Base-by-base conservation (phyloP, 2,797 vertebrate species). In the Cygnus olor region DNA sequence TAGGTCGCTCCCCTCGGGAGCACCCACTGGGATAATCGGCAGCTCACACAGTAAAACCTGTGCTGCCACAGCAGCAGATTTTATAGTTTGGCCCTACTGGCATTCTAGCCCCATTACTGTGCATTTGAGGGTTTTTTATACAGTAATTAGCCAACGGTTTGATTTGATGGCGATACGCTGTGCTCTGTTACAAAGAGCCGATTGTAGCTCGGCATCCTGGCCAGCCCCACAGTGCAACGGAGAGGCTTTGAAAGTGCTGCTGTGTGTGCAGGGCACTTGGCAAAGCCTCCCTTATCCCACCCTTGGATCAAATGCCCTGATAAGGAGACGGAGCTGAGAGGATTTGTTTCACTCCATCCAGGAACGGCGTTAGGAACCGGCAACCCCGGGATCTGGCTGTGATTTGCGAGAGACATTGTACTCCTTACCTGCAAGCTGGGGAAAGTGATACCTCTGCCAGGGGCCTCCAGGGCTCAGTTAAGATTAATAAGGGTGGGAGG, bases 381-480 rank as follows among this genome's bases (percentile, higher is more conserved):
- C 6, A 14, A 42, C 87, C 65, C 64, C 3, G 1, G 42, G 74
- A 49, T 95, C 95, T 97, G 93, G 58, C 93, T 95, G 85, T 95
- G 83, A 96, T 96, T 97, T 97, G 68, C 78, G 0, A 0, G 40
- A 93, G 88, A 87, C 68, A 45, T 74, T 2, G 1, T 80, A 44
- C 68, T 90, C 88, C 57, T 64, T 85, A 94, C 95, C 94, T 97
- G 83, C 80, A 86, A 80, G 20, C 64, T 16, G 8, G 74, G 64
- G 85, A 95, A 95, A 95, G 56, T 54, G 85, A 96, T 90, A 70
- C 78, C 32, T 80, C 74, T 90, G 45, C 80, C 90, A 87, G 93
- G 85, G 91, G 71, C 94, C 94, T 88, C 28, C 57, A 61, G 71
- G 71, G 49, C 64, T 93, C 78, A 58, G 80, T 74, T 82, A 45